Evolutionary conservation across 2,797 vertebrate genomes (phyloP).

Genomic region (Epinephelus awoara): DNA sequence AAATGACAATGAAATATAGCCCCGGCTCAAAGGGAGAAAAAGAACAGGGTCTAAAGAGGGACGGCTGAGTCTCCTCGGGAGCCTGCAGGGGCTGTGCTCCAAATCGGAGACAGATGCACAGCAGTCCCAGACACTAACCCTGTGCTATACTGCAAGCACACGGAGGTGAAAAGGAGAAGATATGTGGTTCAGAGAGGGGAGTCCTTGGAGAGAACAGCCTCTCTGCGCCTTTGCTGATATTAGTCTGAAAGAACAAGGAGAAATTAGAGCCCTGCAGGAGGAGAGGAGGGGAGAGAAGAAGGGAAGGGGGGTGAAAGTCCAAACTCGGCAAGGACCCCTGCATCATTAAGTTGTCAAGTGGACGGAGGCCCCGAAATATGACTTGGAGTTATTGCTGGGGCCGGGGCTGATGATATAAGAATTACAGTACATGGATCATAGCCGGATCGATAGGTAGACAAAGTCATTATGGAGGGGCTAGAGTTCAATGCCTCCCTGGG

Average conservation of each 20-base stretch:
- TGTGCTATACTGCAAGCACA: slow-evolving; percentile 54
- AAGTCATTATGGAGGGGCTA: slow-evolving; percentile 86
- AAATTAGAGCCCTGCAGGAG: slow-evolving; percentile 76
- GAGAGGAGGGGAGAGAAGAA: slow-evolving; percentile 24
- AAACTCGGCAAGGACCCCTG: slow-evolving; percentile 78
- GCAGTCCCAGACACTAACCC: slow-evolving; percentile 68
- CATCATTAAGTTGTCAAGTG: slow-evolving; percentile 87
- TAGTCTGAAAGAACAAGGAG: slow-evolving; percentile 81
- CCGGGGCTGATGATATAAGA: slow-evolving; percentile 85
- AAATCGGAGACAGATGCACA: slow-evolving; percentile 80
- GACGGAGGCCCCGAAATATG: slow-evolving; percentile 83
- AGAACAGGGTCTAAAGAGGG: slow-evolving; percentile 84
- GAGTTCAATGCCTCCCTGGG: slow-evolving; percentile 85
- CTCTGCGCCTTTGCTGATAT: slow-evolving; percentile 71
- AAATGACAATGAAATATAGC: slow-evolving; percentile 84
- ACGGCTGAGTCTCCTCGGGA: slow-evolving; percentile 73
- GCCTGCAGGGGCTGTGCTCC: slow-evolving; percentile 80
- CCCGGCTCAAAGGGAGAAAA: slow-evolving; percentile 72
- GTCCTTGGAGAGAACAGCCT: slow-evolving; percentile 72
- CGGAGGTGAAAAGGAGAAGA: slow-evolving; percentile 68
- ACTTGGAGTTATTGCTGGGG: slow-evolving; percentile 83
- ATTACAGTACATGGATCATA: slow-evolving; percentile 89
- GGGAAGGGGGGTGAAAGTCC: slow-evolving; percentile 53
- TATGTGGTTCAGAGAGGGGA: slow-evolving; percentile 68
- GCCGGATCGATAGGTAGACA: slow-evolving; percentile 85